These are phyloP conservation scores for Pachycephala philippinensis DNA, from an alignment of 2,113 vertebrate species.

Conservation along the genomic window DNA sequence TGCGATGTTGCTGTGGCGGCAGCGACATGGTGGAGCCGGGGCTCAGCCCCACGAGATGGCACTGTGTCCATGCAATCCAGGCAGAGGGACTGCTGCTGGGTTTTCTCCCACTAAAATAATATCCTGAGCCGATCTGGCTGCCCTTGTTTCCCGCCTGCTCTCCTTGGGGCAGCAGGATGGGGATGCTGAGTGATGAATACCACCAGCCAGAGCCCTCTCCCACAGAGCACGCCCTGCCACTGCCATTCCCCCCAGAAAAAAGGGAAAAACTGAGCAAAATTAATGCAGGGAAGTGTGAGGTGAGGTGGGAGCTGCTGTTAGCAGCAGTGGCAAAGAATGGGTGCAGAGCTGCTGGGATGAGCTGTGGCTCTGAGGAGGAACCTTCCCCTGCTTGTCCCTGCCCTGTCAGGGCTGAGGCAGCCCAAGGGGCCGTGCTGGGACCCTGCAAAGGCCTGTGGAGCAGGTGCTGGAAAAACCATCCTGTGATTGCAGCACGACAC, in stretches of 20 bases:
- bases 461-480: not conserved
- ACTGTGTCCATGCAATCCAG: conserved; percentile 12
- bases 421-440: not conserved
- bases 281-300: not conserved
- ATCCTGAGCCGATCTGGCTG: fast-evolving
- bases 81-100: not conserved
- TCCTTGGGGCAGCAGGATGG: not conserved
- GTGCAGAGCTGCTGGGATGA: not conserved
- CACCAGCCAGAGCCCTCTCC: not conserved
- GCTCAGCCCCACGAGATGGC: conserved; percentile 66
- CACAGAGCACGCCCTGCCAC: fast-evolving
- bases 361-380: not conserved
- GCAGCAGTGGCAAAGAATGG: not conserved
- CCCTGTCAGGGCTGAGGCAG: not conserved
- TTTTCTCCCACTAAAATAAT: not conserved
- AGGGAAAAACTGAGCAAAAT: not conserved
- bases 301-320: not conserved
- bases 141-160: not conserved
- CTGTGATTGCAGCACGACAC: fast-evolving
- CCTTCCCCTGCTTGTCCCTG: not conserved
- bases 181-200: too few species aligned
- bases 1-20: fast-evolving
- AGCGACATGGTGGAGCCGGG: fast-evolving
- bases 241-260: fast-evolving
- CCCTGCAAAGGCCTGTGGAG: not conserved